Evolutionary conservation across 2,888 invertebrate genomes (phyloP), one percentile per base, ranked within the genome.

Genomic region (Erebia aethiops): DNA sequence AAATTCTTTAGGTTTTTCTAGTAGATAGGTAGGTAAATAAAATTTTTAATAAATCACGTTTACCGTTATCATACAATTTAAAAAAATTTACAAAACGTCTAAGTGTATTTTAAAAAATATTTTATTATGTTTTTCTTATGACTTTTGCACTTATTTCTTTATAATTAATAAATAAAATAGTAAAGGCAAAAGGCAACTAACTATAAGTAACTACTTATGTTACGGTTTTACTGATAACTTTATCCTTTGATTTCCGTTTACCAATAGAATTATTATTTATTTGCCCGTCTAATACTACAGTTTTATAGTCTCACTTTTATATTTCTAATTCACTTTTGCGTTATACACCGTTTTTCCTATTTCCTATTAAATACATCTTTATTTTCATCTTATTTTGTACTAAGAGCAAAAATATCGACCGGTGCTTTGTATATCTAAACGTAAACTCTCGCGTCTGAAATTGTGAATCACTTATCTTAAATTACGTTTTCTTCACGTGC

Each of bases 381-480:
- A 14, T 9, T 58, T 58, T 58, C 0, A 61, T 7, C 11, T 5
- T 11, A 61, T 7, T 41, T 60, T n/a, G 13, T 43, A 18, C n/a
- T 11, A 13, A 41, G 16, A 14, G 18, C 21, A 62, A 7, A 49
- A 62, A 46, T 18, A 46, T 21, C 62, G 14, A 26, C 62, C 21
- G 49, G 49, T 21, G 1, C 21, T 46, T 21, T 49, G 2, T 13
- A 62, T 62, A 14, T 14, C 62, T 9, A 21, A 14, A 21, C 49
- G 21, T 49, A 14, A 9, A 62, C 49, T 49, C 49, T 62, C 21
- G 21, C 18, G 2, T 46, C n/a, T n/a, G n/a, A n/a, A n/a, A n/a
- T n/a, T n/a, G 21, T 49, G 21, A 49, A 18, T 61, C 10, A 16
- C 5, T 18, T 61, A 62, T 62, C 62, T 62, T 41, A 60, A 57